Percentiles rank a stretch among this genome's conserved stretches.
Conservation (phyloP, 1,140 invertebrate species). For the Orchestia grillus region DNA sequence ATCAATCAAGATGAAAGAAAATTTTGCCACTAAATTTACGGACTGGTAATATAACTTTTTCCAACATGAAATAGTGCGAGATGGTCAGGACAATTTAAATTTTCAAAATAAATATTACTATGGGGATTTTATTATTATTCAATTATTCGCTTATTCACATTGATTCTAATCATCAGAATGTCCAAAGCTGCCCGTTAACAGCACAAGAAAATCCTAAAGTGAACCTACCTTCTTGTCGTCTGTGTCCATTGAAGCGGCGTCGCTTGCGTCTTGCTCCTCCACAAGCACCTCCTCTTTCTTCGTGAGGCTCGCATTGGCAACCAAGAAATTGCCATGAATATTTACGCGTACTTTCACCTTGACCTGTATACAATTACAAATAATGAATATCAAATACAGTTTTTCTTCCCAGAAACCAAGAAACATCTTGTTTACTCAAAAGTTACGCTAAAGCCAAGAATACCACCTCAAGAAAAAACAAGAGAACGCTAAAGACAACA, state of each 20-base stretch:
- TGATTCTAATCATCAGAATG: too few species aligned
- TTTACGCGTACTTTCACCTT: slow-evolving; percentile 96
- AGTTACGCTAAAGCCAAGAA: too few species aligned
- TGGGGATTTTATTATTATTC: too few species aligned
- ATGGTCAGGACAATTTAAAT: not conserved
- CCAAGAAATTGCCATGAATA: slow-evolving; percentile 89
- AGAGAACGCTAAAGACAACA: too few species aligned
- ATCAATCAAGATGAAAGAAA: not conserved
- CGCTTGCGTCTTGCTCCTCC: slow-evolving; percentile 65
- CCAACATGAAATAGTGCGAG: not conserved
- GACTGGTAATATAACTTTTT: not conserved
- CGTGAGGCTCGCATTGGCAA: slow-evolving; percentile 86
- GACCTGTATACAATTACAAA: slow-evolving; percentile 72
- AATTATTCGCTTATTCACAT: too few species aligned
- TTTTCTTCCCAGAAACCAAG: too few species aligned
- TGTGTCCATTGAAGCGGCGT: slow-evolving; percentile 73
- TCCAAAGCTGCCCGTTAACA: not conserved
- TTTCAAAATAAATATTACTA: not conserved
- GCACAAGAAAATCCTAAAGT: not conserved
- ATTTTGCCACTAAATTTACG: not conserved
- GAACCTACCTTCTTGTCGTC: slow-evolving; percentile 70
- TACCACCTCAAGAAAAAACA: too few species aligned
- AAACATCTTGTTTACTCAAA: too few species aligned
- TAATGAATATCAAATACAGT: too few species aligned
- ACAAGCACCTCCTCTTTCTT: slow-evolving; percentile 79